These are phyloP conservation scores for Tachysurus fulvidraco DNA, from an alignment of 2,113 vertebrate genomes.

Conservation along the genomic window DNA sequence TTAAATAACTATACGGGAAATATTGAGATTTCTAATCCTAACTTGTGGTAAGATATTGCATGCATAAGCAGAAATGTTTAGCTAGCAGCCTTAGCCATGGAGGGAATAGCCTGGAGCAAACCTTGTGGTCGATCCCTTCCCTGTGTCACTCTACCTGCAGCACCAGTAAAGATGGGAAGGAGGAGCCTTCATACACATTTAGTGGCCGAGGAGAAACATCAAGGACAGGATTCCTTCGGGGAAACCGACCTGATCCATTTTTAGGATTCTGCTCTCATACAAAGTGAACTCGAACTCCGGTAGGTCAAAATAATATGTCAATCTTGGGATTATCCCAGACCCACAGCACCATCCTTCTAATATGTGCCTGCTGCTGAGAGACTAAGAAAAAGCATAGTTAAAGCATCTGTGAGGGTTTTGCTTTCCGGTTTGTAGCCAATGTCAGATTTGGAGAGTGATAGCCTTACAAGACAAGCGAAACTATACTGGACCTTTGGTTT, in stretches of 20 bases:
- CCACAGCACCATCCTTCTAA: slow-evolving; percentile 68
- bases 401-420: slow-evolving; percentile 50
- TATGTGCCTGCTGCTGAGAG: slow-evolving; percentile 61
- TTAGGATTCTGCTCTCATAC: slow-evolving; percentile 68
- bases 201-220: slow-evolving; percentile 56
- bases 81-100: slow-evolving; percentile 58
- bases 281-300: slow-evolving; percentile 72
- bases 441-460: not conserved
- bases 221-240: slow-evolving; percentile 55
- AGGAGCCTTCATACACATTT: slow-evolving; percentile 54
- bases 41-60: slow-evolving; percentile 58
- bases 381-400: slow-evolving; percentile 51
- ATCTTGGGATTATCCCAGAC: slow-evolving; percentile 75
- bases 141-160: slow-evolving; percentile 70
- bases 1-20: slow-evolving; percentile 42
- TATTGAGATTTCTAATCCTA: slow-evolving; percentile 11
- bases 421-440: slow-evolving; percentile 30
- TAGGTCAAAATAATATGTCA: slow-evolving; percentile 76
- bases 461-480: not conserved
- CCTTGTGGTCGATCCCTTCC: slow-evolving; percentile 62
- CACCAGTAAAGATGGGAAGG: slow-evolving; percentile 43
- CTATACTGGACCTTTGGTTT: not conserved
- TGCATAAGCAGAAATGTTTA: slow-evolving; percentile 64
- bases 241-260: slow-evolving; percentile 69
- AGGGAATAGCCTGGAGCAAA: slow-evolving; percentile 49